Evolutionary conservation across 2,888 invertebrate genomes (phyloP), one percentile per base, ranked within the genome.

Genomic region (Heteromurus nitidus): DNA sequence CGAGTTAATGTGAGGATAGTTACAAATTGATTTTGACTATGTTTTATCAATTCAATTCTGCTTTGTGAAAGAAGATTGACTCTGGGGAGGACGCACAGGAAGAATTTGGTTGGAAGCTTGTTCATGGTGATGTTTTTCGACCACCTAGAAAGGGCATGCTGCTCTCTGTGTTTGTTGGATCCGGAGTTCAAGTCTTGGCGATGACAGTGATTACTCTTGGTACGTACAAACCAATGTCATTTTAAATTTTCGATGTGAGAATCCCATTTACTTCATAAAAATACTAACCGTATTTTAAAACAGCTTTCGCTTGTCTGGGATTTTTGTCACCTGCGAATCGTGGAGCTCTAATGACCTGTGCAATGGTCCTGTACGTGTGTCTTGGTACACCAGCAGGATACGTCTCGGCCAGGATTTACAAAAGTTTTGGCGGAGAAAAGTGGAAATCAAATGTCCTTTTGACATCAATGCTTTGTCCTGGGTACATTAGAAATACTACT

Each of bases 381-480:
- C 92, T 99, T 36, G 99, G 99, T 13, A 97, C 97, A 0, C 96
- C 96, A 0, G 98, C 99, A 70, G 99, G 99, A 3, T 99, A 97
- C 90, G 95, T 97, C 50, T 97, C 98, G 79, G 97, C 99, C 0
- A 91, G 99, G 87, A 93, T 99, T 88, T 99, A 99, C 91, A 99
- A 99, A 91, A 97, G 97, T 90, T 98, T 99, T 90, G 98, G 98
- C 11, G 99, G 99, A 0, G 94, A 98, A 85, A 95, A 97, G 88
- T 99, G 99, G 99, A 99, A 99, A 91, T 96, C 96, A 80, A 99
- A 99, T 90, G 97, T 99, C 0, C 90, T 99, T 74, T 91, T 99
- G 42, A 99, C 99, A 0, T 96, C 98, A 3, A 96, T 98, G 93
- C 92, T 99, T 16, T 96, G 97, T 88, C 98, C 99, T 0, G 99